A percentile compares a stretch with the other conserved stretches of the same genome.
phyloP scores from a whole-genome alignment of 1,140 invertebrate species.

The Trichoplusia ni region DNA sequence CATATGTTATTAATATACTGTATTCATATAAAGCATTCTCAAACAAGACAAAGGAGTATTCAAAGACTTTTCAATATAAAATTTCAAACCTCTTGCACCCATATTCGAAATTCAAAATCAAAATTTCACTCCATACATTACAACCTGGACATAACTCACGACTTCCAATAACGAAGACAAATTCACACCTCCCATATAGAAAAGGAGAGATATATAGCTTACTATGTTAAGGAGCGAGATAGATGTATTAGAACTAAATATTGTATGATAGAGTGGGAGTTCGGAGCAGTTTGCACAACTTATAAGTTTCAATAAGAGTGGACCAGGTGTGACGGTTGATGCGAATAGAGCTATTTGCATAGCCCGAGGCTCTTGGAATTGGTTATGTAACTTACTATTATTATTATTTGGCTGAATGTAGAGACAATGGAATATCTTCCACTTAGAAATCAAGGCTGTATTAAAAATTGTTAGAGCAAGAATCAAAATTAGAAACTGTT shows the following conservation, averaged over 20 bases:
- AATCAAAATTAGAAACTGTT: neutral
- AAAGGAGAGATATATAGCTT: constrained; percentile 19
- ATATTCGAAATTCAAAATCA: neutral
- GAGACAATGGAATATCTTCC: neutral
- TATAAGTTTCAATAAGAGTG: constrained; percentile 76
- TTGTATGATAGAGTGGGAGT: constrained; percentile 47
- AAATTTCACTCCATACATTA: constrained; percentile 3
- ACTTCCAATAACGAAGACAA: constrained; percentile 31
- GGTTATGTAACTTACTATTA: constrained; percentile 32
- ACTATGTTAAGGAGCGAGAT: constrained; percentile 23
- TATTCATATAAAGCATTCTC: no score
- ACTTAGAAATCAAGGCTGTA: neutral
- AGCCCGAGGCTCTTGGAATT: constrained; percentile 46
- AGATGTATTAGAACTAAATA: constrained; percentile 47
- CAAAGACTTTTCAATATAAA: neutral
- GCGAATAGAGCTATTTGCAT: constrained; percentile 70
- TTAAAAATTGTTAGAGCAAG: no score
- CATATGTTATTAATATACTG: no score
- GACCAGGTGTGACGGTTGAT: constrained; percentile 68
- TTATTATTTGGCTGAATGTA: constrained; percentile 6
- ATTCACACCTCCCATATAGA: constrained; percentile 26
- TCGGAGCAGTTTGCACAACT: constrained; percentile 70
- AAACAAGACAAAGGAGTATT: no score
- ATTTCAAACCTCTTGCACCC: neutral
- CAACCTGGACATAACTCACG: constrained; percentile 22